Conservation (phyloP, 2,113 vertebrate species). For the Elephas maximus region DNA sequence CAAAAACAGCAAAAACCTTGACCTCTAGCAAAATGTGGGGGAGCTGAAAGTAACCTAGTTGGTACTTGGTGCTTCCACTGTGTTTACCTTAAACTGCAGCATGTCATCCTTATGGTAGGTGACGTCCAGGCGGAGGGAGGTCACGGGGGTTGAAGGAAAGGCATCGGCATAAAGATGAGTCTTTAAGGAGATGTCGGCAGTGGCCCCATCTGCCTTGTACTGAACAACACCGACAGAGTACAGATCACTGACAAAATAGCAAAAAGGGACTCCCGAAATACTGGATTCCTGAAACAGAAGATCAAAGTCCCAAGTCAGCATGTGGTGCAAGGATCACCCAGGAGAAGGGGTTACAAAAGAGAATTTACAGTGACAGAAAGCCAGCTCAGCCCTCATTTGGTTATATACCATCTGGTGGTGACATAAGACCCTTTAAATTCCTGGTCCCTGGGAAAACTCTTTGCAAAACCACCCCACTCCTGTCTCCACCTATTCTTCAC, state of each 20-base stretch:
- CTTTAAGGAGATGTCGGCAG: conserved; percentile 86
- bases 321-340: neutral
- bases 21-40: neutral
- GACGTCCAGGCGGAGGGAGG: conserved; percentile 87
- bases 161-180: conserved; percentile 62
- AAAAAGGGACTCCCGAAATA: conserved; percentile 85
- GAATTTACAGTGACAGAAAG: neutral
- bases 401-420: neutral
- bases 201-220: conserved; percentile 72
- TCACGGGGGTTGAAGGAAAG: conserved; percentile 86
- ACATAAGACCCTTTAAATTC: neutral
- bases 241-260: conserved; percentile 88
- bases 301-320: neutral
- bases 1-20: neutral
- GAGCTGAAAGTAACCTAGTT: neutral
- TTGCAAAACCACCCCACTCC: neutral
- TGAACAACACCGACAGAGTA: conserved; percentile 78
- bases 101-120: conserved; percentile 89
- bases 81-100: conserved; percentile 93
- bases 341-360: neutral
- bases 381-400: neutral
- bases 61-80: rapidly evolving
- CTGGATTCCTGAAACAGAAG: conserved; percentile 81
- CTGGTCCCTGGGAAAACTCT: neutral
- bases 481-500: neutral